Percentiles rank a stretch among this genome's conserved stretches.
phyloP scores from a whole-genome alignment of 2,888 invertebrate genomes.

The Eledona agricola region DNA sequence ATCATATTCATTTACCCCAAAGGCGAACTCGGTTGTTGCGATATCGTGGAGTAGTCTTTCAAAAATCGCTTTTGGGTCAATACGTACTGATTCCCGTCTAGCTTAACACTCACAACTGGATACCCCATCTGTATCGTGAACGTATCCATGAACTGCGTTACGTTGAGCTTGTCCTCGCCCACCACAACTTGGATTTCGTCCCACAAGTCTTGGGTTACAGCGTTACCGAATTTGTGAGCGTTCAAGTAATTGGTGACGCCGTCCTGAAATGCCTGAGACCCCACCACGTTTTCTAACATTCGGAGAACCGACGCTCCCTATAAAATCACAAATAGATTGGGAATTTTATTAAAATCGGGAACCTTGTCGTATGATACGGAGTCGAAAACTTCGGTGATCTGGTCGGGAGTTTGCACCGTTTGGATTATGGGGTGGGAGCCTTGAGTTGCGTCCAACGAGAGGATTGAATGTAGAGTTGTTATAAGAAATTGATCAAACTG shows the following conservation, averaged over 20 bases:
- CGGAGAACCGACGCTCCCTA: conserved; percentile 87
- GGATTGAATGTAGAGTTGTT: conserved; percentile 75
- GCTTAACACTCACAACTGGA: conserved; percentile 75
- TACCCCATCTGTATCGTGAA: conserved; percentile 92
- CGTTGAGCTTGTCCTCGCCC: conserved; percentile 63
- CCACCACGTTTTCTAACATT: conserved; percentile 87
- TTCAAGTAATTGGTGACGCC: conserved; percentile 80
- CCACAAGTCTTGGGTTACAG: conserved; percentile 82
- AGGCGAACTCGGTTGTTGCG: conserved; percentile 61
- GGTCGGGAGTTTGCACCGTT: conserved; percentile 82
- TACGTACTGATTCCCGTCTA: conserved; percentile 63
- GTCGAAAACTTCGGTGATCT: conserved; percentile 93
- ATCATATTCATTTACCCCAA: conserved; percentile 57
- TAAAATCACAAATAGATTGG: conserved; percentile 40
- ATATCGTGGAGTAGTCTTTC: conserved; percentile 70
- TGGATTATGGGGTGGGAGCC: conserved; percentile 92
- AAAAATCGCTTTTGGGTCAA: conserved; percentile 82
- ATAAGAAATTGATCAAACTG: conserved; percentile 82
- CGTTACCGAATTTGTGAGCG: conserved; percentile 75
- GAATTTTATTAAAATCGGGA: conserved; percentile 9
- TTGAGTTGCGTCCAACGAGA: conserved; percentile 78
- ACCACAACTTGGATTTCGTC: conserved; percentile 70
- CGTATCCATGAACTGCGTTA: conserved; percentile 77
- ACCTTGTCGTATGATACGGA: conserved; percentile 91
- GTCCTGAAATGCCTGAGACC: conserved; percentile 73